These are phyloP conservation scores for Platycercus adscitus DNA, from an alignment of 2,113 vertebrate genomes.

Conservation along the genomic window DNA sequence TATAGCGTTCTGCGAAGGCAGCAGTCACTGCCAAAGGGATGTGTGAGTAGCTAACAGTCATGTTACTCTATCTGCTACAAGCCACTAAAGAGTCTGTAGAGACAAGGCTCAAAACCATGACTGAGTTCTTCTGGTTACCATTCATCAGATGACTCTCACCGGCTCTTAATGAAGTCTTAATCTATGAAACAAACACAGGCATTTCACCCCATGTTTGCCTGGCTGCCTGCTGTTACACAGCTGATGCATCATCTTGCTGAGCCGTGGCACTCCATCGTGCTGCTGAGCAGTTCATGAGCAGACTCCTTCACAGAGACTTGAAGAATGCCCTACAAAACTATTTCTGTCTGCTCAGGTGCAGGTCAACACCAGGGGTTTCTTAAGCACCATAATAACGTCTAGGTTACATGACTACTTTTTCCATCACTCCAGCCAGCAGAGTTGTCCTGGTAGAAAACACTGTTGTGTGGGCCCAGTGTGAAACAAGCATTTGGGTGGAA, in stretches of 20 bases:
- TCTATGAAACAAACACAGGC: not conserved
- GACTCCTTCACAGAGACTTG: fast-evolving
- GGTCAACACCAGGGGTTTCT: not conserved
- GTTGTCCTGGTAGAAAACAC: not conserved
- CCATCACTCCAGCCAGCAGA: not conserved
- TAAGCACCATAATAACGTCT: not conserved
- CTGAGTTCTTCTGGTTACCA: not conserved
- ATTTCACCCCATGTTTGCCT: not conserved
- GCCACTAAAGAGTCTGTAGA: not conserved
- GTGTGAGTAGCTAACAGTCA: fast-evolving
- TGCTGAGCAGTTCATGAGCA: not conserved
- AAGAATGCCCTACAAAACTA: not conserved
- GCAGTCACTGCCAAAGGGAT: fast-evolving
- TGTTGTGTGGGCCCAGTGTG: not conserved
- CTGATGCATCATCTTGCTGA: fast-evolving
- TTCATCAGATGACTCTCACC: not conserved
- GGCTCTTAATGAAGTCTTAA: not conserved
- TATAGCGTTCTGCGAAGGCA: not conserved
- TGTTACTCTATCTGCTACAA: not conserved
- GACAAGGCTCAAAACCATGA: not conserved
- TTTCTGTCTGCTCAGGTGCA: not conserved
- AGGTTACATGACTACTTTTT: not conserved
- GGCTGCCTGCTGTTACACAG: not conserved
- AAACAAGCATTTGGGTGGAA: not conserved
- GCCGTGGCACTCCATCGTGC: fast-evolving